Evolutionary conservation across 64 coral and sea anemone species (phyloP).

Genomic region (Pachyseris speciosa): DNA sequence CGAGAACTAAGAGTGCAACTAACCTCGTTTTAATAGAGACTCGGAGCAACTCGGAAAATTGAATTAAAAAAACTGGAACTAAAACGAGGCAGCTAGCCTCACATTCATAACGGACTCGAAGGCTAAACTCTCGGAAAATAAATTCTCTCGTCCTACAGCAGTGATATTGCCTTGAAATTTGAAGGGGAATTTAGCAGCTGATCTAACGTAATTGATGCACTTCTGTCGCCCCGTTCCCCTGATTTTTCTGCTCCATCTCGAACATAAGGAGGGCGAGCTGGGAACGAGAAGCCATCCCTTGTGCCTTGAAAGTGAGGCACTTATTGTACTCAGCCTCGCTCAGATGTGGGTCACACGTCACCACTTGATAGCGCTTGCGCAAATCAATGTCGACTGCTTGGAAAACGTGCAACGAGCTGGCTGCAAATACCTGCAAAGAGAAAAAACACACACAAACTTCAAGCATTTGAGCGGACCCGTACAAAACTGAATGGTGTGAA

Average conservation of each 20-base stretch:
- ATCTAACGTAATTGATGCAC: slow-evolving; percentile 7
- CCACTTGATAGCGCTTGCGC: slow-evolving; percentile 54
- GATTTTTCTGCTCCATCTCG: slow-evolving; percentile 70
- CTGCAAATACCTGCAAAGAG: slow-evolving; percentile 46
- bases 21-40: too few species aligned
- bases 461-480: too few species aligned
- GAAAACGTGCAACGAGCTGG: slow-evolving; percentile 76
- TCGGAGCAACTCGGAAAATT: too few species aligned
- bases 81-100: too few species aligned
- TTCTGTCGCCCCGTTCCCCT: slow-evolving; percentile 23
- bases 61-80: too few species aligned
- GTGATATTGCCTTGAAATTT: background rate
- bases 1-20: too few species aligned
- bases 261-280: slow-evolving; percentile 90
- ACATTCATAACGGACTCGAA: too few species aligned
- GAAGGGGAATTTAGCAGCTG: background rate
- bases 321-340: slow-evolving; percentile 45
- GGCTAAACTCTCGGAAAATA: too few species aligned
- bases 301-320: slow-evolving; percentile 74
- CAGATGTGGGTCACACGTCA: slow-evolving; percentile 37
- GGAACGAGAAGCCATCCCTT: slow-evolving; percentile 85
- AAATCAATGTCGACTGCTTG: slow-evolving; percentile 91
- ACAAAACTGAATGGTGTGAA: too few species aligned
- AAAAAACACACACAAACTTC: background rate
- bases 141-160: background rate